These are phyloP conservation scores for Polydrusus pterygomalis DNA, from an alignment of 2,888 invertebrate species.

Conservation along the genomic window DNA sequence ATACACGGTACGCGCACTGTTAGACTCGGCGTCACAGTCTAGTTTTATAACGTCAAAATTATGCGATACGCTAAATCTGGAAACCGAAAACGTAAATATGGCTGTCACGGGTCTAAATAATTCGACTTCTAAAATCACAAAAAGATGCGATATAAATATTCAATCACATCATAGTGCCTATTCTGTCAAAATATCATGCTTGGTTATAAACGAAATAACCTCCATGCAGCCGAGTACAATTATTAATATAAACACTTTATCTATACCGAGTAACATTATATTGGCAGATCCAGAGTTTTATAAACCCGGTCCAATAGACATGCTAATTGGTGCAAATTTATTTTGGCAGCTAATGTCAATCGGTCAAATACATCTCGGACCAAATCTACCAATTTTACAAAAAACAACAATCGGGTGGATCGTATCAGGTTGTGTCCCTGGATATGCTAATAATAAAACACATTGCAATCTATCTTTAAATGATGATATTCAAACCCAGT, in stretches of 20 bases:
- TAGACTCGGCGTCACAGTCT: constrained; percentile 25
- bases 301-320: constrained; percentile 8
- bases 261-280: constrained; percentile 11
- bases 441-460: neutral
- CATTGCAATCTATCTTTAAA: constrained; percentile 12
- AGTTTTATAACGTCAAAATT: constrained; percentile 14
- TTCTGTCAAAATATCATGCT: constrained; percentile 10
- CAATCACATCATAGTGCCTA: constrained; percentile 5
- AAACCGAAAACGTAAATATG: constrained; percentile 13
- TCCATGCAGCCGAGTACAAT: neutral
- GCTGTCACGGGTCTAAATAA: constrained; percentile 29
- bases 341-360: constrained; percentile 25
- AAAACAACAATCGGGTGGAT: constrained; percentile 30
- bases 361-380: constrained; percentile 12
- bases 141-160: constrained; percentile 15
- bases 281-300: constrained; percentile 13
- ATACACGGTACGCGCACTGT: constrained; percentile 23
- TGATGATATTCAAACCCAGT: constrained; percentile 9
- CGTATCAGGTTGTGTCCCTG: neutral
- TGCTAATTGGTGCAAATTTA: constrained; percentile 26
- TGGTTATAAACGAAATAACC: constrained; percentile 18
- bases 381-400: constrained; percentile 24
- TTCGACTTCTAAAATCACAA: neutral
- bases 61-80: constrained; percentile 8
- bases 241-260: constrained; percentile 3